Evolutionary conservation across 2,888 invertebrate genomes (phyloP), one percentile per base, ranked within the genome.

Genomic region (Dioctria rufipes): DNA sequence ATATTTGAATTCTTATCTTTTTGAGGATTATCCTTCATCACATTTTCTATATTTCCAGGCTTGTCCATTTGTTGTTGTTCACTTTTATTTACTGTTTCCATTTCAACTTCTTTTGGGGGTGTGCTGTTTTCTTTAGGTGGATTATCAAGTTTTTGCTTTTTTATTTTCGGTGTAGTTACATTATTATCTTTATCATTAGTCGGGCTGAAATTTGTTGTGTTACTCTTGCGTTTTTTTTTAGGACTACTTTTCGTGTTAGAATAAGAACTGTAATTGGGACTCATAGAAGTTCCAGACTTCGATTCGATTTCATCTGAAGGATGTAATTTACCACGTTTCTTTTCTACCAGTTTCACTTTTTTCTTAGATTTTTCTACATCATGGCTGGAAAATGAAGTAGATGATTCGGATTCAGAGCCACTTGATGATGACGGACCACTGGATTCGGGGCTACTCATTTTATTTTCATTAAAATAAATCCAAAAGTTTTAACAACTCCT

Each of bases 331-430:
- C 25, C 43, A 43, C 25, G 42, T 40, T 42, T 71, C 37, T 71
- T 51, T 0, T 25, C 13, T 4, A 51, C 37, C 49, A 37, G 0
- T 51, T 71, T 37, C 11, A 9, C 25, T 49, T 39, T 54, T 39
- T 40, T 58, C 58, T 39, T 42, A 11, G 58, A 58, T 40, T 13
- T 75, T 39, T 40, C 60, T 4, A 40, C 58, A 6, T 40, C 13
- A 3, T n/a, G 5, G n/a, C 60, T 75, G 4, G 54, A 58, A 71
- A 80, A 65, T 6, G 61, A 67, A 43, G 46, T 67, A 25, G 46
- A 40, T 11, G 60, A 60, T 66, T 80, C 82, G 43, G 69, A 54
- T n/a, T 82, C 73, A 11, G 81, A 78, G 71, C 77, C 51, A 73
- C 65, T 65, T 46, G 78, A 66, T 49, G 65, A 65, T n/a, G 51